Conservation (phyloP, 2,888 invertebrate genomes). For the Cryptops parisi region DNA sequence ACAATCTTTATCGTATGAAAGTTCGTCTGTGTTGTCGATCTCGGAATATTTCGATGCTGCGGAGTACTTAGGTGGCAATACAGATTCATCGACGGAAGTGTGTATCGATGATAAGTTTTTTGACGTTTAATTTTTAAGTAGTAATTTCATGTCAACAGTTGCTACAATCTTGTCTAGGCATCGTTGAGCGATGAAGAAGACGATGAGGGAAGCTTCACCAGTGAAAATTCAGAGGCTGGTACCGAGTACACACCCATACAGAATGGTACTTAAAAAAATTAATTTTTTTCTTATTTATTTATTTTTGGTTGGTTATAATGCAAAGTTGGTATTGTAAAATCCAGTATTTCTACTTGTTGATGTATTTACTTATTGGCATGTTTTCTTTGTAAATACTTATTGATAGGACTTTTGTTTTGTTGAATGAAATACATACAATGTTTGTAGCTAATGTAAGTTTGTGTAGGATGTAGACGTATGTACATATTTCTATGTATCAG, state of each 20-base stretch:
- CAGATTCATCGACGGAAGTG: slow-evolving; percentile 58
- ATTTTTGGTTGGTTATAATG: too few relatives aligned
- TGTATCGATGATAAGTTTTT: slow-evolving; percentile 44
- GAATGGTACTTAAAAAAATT: slow-evolving; percentile 19
- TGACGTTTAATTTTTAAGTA: not conserved
- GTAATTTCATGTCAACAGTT: too few relatives aligned
- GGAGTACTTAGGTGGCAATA: slow-evolving; percentile 38
- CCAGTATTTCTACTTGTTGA: too few relatives aligned
- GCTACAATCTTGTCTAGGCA: slow-evolving; percentile 16
- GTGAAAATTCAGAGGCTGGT: slow-evolving; percentile 47
- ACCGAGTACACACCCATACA: slow-evolving; percentile 27
- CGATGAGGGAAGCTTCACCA: slow-evolving; percentile 45
- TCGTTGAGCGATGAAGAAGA: slow-evolving; percentile 26
- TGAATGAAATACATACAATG: too few relatives aligned
- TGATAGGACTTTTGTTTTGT: too few relatives aligned
- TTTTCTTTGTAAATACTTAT: too few relatives aligned
- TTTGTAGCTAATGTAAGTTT: too few relatives aligned
- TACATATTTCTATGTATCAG: too few relatives aligned
- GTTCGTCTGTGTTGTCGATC: slow-evolving; percentile 52
- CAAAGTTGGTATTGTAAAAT: too few relatives aligned
- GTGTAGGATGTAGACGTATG: too few relatives aligned
- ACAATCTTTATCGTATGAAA: slow-evolving; percentile 55
- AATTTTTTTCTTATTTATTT: not conserved
- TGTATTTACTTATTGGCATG: too few relatives aligned
- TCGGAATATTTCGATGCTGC: slow-evolving; percentile 71